These are phyloP conservation scores for Cichlasoma orientale DNA, from an alignment of 2,797 vertebrate species.

Conservation along the genomic window DNA sequence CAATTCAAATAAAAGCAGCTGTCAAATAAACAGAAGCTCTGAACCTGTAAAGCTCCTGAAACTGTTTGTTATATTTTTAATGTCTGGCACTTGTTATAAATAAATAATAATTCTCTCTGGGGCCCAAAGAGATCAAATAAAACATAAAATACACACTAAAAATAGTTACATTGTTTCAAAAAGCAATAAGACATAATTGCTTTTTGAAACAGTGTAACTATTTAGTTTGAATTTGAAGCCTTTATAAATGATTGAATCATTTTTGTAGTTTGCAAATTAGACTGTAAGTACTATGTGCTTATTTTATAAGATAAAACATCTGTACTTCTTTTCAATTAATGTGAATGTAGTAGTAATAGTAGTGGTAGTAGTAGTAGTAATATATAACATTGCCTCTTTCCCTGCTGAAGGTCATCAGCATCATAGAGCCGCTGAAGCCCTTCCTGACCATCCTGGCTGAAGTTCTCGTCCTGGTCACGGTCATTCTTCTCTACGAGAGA, in stretches of 20 bases:
- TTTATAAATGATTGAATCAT: too few relatives aligned
- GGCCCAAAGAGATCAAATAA: not conserved
- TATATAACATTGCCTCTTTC: not conserved
- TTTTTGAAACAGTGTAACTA: too few relatives aligned
- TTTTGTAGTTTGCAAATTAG: not conserved
- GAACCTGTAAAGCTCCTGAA: not conserved
- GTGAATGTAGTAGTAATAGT: not conserved
- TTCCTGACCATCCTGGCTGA: conserved; percentile 85
- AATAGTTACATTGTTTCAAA: too few relatives aligned
- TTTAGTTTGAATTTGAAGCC: too few relatives aligned
- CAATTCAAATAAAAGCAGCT: not conserved
- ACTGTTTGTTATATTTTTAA: not conserved
- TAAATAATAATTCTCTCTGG: not conserved
- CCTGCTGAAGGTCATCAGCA: conserved; percentile 79
- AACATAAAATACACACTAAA: too few relatives aligned
- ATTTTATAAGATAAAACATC: not conserved
- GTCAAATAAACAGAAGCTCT: too few relatives aligned
- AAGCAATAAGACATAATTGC: too few relatives aligned
- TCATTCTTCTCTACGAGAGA: conserved; percentile 85
- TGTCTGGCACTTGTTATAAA: not conserved
- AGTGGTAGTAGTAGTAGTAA: not conserved
- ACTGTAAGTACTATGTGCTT: rapidly evolving
- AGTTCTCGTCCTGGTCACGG: conserved; percentile 81
- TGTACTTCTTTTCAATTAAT: not conserved
- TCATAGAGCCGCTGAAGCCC: conserved; percentile 87